Evolutionary conservation across 2,888 invertebrate species (phyloP).

Genomic region (Scelioninae gen. 2): DNA sequence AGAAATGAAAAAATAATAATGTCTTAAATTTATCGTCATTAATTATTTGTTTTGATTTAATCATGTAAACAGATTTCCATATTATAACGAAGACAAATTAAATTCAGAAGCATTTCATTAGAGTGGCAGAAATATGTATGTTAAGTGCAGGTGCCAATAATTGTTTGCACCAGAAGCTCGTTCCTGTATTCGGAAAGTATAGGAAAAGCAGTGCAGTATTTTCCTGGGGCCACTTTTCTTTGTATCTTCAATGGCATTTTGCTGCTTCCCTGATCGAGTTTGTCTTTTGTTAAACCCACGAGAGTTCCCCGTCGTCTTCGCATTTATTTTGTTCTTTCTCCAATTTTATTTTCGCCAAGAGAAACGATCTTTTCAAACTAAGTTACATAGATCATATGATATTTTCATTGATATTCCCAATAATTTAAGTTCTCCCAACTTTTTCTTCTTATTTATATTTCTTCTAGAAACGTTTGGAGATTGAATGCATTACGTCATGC

Average conservation of each 20-base stretch:
- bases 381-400: slow-evolving; percentile 50
- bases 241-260: slow-evolving; percentile 50
- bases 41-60: too few relatives aligned
- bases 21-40: too few relatives aligned
- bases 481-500: too few relatives aligned
- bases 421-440: slow-evolving; percentile 15
- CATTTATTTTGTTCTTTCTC: slow-evolving; percentile 46
- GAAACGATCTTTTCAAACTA: slow-evolving; percentile 38
- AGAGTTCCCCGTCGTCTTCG: slow-evolving; percentile 45
- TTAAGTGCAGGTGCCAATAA: slow-evolving; percentile 31
- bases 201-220: slow-evolving; percentile 20
- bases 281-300: slow-evolving; percentile 57
- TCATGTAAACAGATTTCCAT: too few relatives aligned
- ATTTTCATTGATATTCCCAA: slow-evolving; percentile 49
- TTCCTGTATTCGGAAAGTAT: slow-evolving; percentile 31
- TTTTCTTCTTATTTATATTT: neutral
- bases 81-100: too few relatives aligned
- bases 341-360: slow-evolving; percentile 40
- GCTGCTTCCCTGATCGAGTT: slow-evolving; percentile 57
- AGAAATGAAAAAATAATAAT: too few relatives aligned
- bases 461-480: too few relatives aligned
- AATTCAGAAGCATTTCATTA: neutral
- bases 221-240: slow-evolving; percentile 41
- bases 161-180: slow-evolving; percentile 35
- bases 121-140: slow-evolving; percentile 14